A percentile compares a stretch with the other conserved stretches of the same genome.
These are phyloP conservation scores for Staurois parvus DNA, from an alignment of 2,797 vertebrate genomes.

Conservation along the genomic window DNA sequence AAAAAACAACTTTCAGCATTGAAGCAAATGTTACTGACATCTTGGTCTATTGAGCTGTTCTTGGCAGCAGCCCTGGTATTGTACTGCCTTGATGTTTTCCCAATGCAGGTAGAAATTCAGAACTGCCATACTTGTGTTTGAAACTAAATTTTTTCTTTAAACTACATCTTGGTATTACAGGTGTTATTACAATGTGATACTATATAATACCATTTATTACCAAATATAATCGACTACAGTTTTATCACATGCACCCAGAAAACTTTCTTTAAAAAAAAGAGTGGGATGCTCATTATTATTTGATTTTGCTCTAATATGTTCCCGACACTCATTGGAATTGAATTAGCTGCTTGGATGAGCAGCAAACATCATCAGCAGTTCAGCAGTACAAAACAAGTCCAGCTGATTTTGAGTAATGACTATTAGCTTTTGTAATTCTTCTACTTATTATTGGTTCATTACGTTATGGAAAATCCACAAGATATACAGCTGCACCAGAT, in stretches of 20 bases:
- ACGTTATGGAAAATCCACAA: too few relatives aligned
- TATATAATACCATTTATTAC: neutral
- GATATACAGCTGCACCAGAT: too few relatives aligned
- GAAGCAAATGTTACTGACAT: constrained; percentile 43
- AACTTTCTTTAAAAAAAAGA: too few relatives aligned
- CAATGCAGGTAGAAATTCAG: constrained; percentile 43
- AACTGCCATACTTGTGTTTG: constrained; percentile 16
- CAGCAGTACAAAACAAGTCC: too few relatives aligned
- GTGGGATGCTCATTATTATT: too few relatives aligned
- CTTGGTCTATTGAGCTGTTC: constrained; percentile 32
- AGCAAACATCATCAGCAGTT: too few relatives aligned
- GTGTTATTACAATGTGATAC: neutral
- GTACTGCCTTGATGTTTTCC: constrained; percentile 22
- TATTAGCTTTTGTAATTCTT: too few relatives aligned
- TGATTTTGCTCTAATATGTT: too few relatives aligned
- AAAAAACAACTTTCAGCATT: constrained; percentile 36
- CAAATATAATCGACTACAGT: neutral
- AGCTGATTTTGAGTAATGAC: too few relatives aligned
- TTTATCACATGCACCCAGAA: neutral
- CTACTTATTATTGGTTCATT: too few relatives aligned
- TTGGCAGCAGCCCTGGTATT: constrained; percentile 33
- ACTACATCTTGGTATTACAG: neutral
- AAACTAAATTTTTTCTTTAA: constrained; percentile 4
- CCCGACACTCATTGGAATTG: too few relatives aligned
- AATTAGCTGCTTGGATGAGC: too few relatives aligned